Evolutionary conservation across 2,888 invertebrate genomes (phyloP).

Genomic region (Ochlodes sylvanus): DNA sequence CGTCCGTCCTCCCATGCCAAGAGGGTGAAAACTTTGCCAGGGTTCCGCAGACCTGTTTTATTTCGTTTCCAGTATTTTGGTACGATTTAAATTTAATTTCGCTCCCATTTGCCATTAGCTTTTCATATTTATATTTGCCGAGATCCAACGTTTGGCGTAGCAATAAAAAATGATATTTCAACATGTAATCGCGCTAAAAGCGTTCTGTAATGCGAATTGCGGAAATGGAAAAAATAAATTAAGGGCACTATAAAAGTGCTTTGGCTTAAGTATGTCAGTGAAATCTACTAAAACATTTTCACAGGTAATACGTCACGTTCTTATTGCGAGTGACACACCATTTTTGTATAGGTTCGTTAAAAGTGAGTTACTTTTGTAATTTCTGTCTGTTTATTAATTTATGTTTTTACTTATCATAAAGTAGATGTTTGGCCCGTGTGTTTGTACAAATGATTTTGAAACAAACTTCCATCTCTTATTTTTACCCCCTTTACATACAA

Average conservation of each 20-base stretch:
- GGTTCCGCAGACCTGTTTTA: constrained; percentile 53
- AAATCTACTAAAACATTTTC: background rate
- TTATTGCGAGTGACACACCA: background rate
- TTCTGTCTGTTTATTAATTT: too few relatives aligned
- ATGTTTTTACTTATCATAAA: too few relatives aligned
- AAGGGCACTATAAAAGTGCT: constrained; percentile 1
- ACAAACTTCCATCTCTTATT: too few relatives aligned
- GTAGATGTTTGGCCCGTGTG: too few relatives aligned
- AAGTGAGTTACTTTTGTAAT: too few relatives aligned
- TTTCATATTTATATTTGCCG: constrained; percentile 33
- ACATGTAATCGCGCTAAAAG: constrained; percentile 33
- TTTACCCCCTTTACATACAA: too few relatives aligned
- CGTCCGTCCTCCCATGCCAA: constrained; percentile 63
- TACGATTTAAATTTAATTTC: constrained; percentile 39
- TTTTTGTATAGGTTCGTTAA: background rate
- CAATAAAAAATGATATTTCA: constrained; percentile 29
- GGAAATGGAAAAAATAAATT: constrained; percentile 9
- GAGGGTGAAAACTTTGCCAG: constrained; percentile 65
- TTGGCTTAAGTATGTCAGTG: background rate
- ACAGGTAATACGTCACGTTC: background rate
- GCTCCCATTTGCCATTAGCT: constrained; percentile 32
- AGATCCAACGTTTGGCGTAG: constrained; percentile 23
- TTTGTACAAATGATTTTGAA: too few relatives aligned
- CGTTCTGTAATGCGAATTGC: constrained; percentile 12
- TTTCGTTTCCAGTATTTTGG: constrained; percentile 61